These are phyloP conservation scores for Pteria penguin DNA, from an alignment of 2,888 invertebrate species.

Conservation along the genomic window DNA sequence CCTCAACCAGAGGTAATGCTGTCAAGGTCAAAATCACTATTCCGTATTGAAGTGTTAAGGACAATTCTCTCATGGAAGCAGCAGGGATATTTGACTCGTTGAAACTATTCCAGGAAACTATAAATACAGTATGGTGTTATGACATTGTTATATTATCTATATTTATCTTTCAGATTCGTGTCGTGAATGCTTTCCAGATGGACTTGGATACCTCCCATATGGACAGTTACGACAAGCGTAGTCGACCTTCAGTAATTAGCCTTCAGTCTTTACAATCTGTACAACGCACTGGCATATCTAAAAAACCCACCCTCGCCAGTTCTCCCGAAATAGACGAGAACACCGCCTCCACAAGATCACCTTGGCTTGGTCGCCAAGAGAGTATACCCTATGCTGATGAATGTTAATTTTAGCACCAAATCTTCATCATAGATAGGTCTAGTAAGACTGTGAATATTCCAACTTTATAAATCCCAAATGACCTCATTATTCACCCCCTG, in stretches of 20 bases:
- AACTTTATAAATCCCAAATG: too few relatives aligned
- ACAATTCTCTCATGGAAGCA: too few relatives aligned
- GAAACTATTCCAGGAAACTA: too few relatives aligned
- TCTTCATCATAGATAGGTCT: not conserved
- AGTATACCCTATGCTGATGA: constrained; percentile 77
- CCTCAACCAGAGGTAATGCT: too few relatives aligned
- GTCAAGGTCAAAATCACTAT: too few relatives aligned
- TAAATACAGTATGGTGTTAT: not conserved
- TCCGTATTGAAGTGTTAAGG: too few relatives aligned
- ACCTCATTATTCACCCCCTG: too few relatives aligned
- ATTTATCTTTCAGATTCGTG: constrained; percentile 91
- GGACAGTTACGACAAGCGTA: constrained; percentile 83
- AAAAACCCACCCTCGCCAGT: constrained; percentile 72
- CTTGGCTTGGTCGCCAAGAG: constrained; percentile 72
- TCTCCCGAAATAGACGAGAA: constrained; percentile 74
- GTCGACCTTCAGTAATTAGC: constrained; percentile 78
- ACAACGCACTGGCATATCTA: constrained; percentile 65
- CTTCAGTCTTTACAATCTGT: constrained; percentile 74
- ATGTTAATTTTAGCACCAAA: constrained; percentile 20
- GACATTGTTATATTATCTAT: not conserved
- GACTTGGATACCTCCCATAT: constrained; percentile 71
- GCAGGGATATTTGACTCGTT: too few relatives aligned
- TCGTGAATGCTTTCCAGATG: constrained; percentile 97
- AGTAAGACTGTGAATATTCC: not conserved
- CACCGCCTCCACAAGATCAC: constrained; percentile 50